Conservation (phyloP, 1,140 invertebrate genomes). For the Gryllus bimaculatus region DNA sequence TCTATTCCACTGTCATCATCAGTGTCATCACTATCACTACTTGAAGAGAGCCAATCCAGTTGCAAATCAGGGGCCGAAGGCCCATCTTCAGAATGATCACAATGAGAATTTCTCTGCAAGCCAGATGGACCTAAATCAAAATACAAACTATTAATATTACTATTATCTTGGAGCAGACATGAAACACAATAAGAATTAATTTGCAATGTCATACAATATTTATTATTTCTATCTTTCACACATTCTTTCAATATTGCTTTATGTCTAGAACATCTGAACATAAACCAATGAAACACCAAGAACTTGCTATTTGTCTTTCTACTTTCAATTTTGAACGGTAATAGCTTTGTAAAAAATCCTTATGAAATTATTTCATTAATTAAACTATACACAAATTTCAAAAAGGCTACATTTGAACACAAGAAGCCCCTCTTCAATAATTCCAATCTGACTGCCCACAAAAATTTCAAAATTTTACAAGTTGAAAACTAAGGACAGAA, state of each 20-base stretch:
- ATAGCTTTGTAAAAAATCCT: too few species aligned
- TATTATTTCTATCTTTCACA: not conserved
- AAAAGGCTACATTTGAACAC: too few species aligned
- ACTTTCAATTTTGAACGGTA: too few species aligned
- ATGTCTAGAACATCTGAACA: not conserved
- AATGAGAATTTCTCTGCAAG: not conserved
- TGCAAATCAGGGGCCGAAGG: conserved; percentile 67
- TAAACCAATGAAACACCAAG: not conserved
- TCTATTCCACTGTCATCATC: conserved; percentile 45
- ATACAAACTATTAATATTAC: not conserved
- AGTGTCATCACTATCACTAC: conserved; percentile 29
- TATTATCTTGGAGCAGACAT: not conserved
- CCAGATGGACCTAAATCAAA: conserved; percentile 16
- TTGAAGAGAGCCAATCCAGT: conserved; percentile 62
- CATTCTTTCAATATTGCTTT: not conserved
- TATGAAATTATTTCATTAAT: too few species aligned
- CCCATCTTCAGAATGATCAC: conserved; percentile 36
- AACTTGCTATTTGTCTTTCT: not conserved
- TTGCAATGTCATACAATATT: not conserved
- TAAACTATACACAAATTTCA: too few species aligned
- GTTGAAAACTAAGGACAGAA: too few species aligned
- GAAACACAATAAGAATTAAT: not conserved
- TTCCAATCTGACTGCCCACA: too few species aligned
- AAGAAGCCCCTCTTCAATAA: too few species aligned
- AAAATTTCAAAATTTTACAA: too few species aligned